Percentiles rank a stretch among this genome's conserved stretches.
phyloP scores from a whole-genome alignment of 2,113 vertebrate genomes.

The Thalassarche chlororhynchos region DNA sequence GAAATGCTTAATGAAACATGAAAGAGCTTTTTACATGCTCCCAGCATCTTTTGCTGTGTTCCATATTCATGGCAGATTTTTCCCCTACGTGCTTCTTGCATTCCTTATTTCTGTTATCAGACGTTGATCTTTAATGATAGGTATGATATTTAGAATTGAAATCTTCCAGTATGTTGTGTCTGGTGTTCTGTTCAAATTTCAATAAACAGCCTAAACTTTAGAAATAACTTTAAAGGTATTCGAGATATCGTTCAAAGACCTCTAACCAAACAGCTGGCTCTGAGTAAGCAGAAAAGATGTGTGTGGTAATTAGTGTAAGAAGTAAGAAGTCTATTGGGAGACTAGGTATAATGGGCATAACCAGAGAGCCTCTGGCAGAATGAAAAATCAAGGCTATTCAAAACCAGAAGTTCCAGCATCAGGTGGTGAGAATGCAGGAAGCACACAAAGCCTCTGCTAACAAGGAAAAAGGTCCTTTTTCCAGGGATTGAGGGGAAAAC shows the following conservation, averaged over 20 bases:
- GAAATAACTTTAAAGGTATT: background rate
- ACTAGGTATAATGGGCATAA: background rate
- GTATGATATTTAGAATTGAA: background rate
- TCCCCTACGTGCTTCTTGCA: background rate
- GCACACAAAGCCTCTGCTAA: background rate
- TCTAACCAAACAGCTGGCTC: background rate
- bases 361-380: background rate
- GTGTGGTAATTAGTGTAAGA: background rate
- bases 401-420: background rate
- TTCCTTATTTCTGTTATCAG: background rate
- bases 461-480: background rate
- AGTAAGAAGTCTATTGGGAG: background rate
- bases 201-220: background rate
- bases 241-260: background rate
- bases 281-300: background rate
- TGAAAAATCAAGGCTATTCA: background rate
- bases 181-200: background rate
- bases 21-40: background rate
- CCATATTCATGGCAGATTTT: background rate
- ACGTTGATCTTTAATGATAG: background rate
- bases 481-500: background rate
- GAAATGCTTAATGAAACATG: background rate
- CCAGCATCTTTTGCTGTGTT: background rate
- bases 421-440: background rate
- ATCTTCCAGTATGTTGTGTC: background rate